Percentiles rank a stretch among this genome's conserved stretches.
Evolutionary conservation across 1,140 invertebrate species (phyloP).

Genomic region (Drosophila quadrilineata): DNA sequence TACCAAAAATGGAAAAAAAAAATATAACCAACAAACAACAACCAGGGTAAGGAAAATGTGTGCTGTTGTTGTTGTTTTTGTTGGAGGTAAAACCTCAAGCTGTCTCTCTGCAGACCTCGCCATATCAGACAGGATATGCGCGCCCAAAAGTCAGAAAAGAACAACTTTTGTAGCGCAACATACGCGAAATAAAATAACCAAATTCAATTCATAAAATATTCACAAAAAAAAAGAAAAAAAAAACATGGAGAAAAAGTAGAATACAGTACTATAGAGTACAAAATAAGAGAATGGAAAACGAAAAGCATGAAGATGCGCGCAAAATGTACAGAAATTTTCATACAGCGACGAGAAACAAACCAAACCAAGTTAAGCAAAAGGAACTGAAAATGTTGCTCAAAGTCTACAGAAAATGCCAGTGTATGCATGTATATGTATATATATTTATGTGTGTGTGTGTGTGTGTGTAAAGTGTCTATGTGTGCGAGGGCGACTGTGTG

Average conservation of each 20-base stretch:
- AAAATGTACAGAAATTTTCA: slow-evolving; percentile 41
- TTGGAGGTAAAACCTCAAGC: no score
- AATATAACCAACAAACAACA: no score
- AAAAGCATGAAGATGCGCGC: slow-evolving; percentile 25
- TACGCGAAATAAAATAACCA: slow-evolving; percentile 77
- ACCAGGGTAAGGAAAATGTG: no score
- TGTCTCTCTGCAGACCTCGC: no score
- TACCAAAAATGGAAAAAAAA: no score
- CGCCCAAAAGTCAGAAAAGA: slow-evolving; percentile 23
- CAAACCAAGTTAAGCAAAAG: slow-evolving; percentile 26
- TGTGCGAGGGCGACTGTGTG: no score
- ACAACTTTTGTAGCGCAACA: slow-evolving; percentile 65
- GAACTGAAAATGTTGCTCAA: slow-evolving; percentile 27
- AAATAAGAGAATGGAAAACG: slow-evolving; percentile 20
- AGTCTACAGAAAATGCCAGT: slow-evolving; percentile 12
- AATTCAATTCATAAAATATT: slow-evolving; percentile 80
- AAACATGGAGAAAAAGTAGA: no score
- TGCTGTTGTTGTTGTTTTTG: no score
- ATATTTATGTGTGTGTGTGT: neutral
- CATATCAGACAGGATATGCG: slow-evolving; percentile 19
- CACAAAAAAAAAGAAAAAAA: slow-evolving; percentile 48
- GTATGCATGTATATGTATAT: neutral
- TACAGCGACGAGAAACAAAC: slow-evolving; percentile 20
- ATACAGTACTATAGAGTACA: neutral
- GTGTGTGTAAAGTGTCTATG: neutral